Percentiles rank a stretch among this genome's conserved stretches.
Evolutionary conservation across 1,140 invertebrate species (phyloP).

Genomic region (Aphidius gifuensis): DNA sequence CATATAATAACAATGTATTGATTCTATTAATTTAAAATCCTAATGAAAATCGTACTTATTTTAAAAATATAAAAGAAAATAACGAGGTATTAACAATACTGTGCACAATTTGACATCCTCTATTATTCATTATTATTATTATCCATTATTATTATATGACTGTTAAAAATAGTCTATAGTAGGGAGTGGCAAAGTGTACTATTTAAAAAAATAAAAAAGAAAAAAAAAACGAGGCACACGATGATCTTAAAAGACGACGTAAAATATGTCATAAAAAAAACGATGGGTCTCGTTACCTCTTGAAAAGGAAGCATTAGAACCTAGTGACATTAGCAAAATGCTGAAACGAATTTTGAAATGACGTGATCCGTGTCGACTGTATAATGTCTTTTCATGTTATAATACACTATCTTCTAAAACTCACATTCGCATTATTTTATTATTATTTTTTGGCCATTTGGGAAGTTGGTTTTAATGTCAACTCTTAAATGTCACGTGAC

Average conservation of each 20-base stretch:
- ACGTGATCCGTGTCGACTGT: conserved; percentile 29
- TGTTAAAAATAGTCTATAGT: too few species aligned
- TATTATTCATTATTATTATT: too few species aligned
- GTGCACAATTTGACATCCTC: too few species aligned
- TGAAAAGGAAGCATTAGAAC: conserved; percentile 34
- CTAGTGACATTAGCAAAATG: conserved; percentile 49
- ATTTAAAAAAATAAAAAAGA: too few species aligned
- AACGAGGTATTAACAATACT: too few species aligned
- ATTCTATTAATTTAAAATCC: too few species aligned
- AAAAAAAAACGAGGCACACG: too few species aligned
- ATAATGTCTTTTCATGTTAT: conserved; percentile 14
- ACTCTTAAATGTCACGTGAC: conserved; percentile 52
- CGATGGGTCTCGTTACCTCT: conserved; percentile 24
- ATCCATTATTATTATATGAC: too few species aligned
- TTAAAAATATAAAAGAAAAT: too few species aligned
- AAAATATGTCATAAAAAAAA: conserved; percentile 17
- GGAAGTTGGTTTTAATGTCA: conserved; percentile 43
- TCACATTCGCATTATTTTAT: conserved; percentile 4
- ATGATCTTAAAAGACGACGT: conserved; percentile 6
- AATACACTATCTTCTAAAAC: conserved; percentile 1
- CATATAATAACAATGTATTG: too few species aligned
- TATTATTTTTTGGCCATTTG: conserved; percentile 19
- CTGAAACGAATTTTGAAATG: conserved; percentile 35
- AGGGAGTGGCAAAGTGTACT: too few species aligned
- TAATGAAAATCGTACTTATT: too few species aligned